Base-by-base conservation (phyloP, 2,888 invertebrate genomes). In the Anthophora plumipes region DNA sequence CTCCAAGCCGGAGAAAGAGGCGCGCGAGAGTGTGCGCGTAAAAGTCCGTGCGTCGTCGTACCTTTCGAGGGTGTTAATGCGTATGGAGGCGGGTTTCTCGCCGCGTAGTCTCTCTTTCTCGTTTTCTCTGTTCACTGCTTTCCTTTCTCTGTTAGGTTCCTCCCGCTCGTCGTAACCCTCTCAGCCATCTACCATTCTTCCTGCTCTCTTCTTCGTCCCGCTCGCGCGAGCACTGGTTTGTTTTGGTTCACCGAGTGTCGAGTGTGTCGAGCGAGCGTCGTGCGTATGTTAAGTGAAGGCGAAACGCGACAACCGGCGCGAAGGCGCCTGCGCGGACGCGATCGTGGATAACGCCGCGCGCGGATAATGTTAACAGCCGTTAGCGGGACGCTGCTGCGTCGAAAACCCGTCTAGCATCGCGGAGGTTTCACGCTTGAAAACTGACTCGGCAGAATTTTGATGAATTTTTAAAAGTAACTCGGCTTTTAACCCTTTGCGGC, bases 241-340 rank as follows among this genome's bases (percentile, higher is more conserved):
- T 85, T 91, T 91, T 88, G 88, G 88, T 90, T 88, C 85, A 83
- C 83, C 83, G 79, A 77, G 83, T 77, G 81, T 83, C 80, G 82
- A 78, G 81, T 77, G 80, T 80, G 80, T 78, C 78, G 78, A 55
- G 80, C 80, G 84, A 69, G 75, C 76, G 80, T 84, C 72, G 77
- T 71, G 77, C 77, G 85, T 78, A 79, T 80, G 85, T 75, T 70
- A 61, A 84, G 82, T 76, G 83, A 87, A 78, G 77, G 79, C 71
- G 71, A 83, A 84, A 81, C 85, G 77, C 89, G 88, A 89, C 85
- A 88, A 85, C 84, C 78, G 80, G 48, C 67, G 52, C 67, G 63
- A 69, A 73, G 67, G 63, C 77, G 79, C 61, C 71, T 80, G 66
- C 80, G 68, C 75, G 60, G 39, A 64, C 46, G 68, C 60, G 69